phyloP scores from a whole-genome alignment of 2,113 vertebrate genomes.

The Poeciliopsis turrubarensis region DNA sequence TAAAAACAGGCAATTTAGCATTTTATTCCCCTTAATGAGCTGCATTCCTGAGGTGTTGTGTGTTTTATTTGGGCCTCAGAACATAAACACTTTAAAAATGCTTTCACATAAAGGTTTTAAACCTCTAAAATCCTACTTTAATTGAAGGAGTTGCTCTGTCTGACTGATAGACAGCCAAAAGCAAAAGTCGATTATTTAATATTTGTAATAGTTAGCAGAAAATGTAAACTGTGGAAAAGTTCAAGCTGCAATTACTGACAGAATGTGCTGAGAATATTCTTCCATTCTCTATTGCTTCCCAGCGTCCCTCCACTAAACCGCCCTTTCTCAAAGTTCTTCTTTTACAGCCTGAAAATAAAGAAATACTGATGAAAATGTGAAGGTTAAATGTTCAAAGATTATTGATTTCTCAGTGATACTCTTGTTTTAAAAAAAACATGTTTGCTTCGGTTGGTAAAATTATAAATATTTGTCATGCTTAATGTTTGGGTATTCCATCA shows the following conservation, averaged over 20 bases:
- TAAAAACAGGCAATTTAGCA: no score
- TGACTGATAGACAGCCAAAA: background rate
- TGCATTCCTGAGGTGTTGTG: background rate
- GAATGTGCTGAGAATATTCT: background rate
- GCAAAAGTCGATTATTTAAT: background rate
- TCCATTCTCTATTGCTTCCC: no score
- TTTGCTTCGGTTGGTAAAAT: no score
- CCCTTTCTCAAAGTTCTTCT: background rate
- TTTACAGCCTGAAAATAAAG: background rate
- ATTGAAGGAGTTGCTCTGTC: no score
- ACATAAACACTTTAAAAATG: background rate
- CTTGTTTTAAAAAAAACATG: background rate
- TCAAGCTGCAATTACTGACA: background rate
- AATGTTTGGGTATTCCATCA: background rate
- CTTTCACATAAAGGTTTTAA: background rate
- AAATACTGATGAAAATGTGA: background rate
- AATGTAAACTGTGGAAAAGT: background rate
- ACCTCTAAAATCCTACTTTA: background rate
- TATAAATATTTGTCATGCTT: background rate
- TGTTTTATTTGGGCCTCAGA: background rate
- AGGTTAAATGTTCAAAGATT: background rate
- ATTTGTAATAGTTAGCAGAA: background rate
- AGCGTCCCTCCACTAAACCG: no score
- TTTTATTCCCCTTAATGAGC: background rate
- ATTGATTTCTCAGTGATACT: background rate